Percentiles rank a stretch among this genome's conserved stretches.
Evolutionary conservation across 2,113 vertebrate genomes (phyloP).

Genomic region (Labeo catla): DNA sequence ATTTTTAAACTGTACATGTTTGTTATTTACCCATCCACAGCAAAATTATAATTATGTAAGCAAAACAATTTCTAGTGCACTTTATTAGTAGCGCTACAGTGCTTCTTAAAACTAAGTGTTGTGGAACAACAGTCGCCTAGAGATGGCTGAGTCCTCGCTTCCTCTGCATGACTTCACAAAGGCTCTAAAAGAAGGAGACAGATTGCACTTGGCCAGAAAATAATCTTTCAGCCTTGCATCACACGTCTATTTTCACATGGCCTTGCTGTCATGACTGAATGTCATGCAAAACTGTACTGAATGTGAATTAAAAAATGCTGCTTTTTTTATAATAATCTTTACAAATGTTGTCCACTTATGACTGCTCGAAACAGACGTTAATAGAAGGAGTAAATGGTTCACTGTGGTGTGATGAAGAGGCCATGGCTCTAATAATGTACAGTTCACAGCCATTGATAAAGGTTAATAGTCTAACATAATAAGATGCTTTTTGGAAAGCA

Average conservation of each 20-base stretch:
- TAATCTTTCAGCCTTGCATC: constrained; percentile 28
- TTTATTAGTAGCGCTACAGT: neutral
- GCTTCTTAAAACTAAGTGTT: neutral
- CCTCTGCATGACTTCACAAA: constrained; percentile 35
- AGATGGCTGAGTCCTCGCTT: constrained; percentile 19
- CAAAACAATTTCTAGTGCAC: neutral
- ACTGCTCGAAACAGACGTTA: neutral
- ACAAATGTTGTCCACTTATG: neutral
- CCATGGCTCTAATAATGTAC: constrained; percentile 61
- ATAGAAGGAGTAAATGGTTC: constrained; percentile 2
- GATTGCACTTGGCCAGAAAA: constrained; percentile 15
- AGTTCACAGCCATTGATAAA: constrained; percentile 58
- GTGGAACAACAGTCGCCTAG: constrained; percentile 1
- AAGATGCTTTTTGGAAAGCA: constrained; percentile 45
- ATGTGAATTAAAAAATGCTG: neutral
- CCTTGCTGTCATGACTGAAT: neutral
- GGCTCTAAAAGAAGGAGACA: constrained; percentile 38
- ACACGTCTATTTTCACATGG: neutral
- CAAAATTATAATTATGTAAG: neutral
- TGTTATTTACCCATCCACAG: neutral
- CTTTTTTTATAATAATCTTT: constrained; percentile 4
- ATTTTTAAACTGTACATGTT: neutral
- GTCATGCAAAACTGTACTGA: neutral
- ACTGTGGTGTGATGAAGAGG: neutral
- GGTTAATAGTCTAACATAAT: constrained; percentile 65